Evolutionary conservation across 1,140 invertebrate species (phyloP), one percentile per base, ranked within the genome.

Genomic region (Hyles vespertilio): DNA sequence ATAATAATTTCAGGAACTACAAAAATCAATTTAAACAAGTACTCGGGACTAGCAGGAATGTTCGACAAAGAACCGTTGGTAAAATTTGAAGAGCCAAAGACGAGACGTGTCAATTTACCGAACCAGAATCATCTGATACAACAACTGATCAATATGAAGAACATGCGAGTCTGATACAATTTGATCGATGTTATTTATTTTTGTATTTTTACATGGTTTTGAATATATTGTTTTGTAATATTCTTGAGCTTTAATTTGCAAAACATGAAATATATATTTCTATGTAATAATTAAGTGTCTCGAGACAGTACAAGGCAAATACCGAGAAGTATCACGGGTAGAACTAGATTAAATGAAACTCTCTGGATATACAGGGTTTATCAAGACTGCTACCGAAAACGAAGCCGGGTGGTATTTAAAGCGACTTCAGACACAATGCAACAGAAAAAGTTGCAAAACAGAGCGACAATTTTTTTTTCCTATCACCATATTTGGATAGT

Each of bases 81-180:
- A 12, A 65, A 58, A 43, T 72, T 72, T 56, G 61, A 75, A 47
- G 63, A 67, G 6, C 11, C 66, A 12, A 68, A 45, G 7, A 65
- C 50, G 32, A 52, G 36, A n/a, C 50, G 33, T 3, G 45, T 52
- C 32, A 45, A n/a, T 50, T 47, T 10, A 43, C 45, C 11, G 3
- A 65, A 57, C 9, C 64, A 72, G 48, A 65, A 73, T 49, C 51
- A 72, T 32, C 52, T 78, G 1, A 56, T 75, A 9, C 73, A 73
- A 48, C 72, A 74, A 56, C 52, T 79, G 3, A 53, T 69, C 6
- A 79, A 72, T 33, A 51, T 72, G 10, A 76, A 74, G 51, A 71
- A 73, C 51, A 58, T 72, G 67, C 48, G 51, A 58, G 46, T 55
- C 33, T 62, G 54, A 33, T 32, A 34, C 44, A 36, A 46, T 51